phyloP scores from a whole-genome alignment of 1,140 invertebrate species.

The Ceratina calcarata region DNA sequence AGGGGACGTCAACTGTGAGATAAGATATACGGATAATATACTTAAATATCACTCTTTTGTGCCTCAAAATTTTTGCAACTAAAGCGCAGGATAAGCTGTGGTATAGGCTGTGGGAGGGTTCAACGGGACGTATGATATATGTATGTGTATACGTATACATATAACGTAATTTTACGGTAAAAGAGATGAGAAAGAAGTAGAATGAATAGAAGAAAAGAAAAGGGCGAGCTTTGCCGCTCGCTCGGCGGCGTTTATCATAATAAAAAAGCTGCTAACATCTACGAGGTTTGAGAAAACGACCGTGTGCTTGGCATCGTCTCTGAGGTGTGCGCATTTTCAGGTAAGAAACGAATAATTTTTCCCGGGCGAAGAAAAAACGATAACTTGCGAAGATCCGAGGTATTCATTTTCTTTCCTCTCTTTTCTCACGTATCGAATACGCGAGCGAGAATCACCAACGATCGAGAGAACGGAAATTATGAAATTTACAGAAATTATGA shows the following conservation, averaged over 20 bases:
- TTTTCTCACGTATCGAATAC: background rate
- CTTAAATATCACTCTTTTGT: slow-evolving; percentile 57
- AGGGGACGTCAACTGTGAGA: slow-evolving; percentile 11
- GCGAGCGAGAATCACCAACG: background rate
- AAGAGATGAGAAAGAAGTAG: slow-evolving; percentile 32
- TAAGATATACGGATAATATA: slow-evolving; percentile 38
- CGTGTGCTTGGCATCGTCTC: slow-evolving; percentile 69
- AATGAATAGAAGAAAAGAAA: slow-evolving; percentile 2
- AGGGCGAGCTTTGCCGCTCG: slow-evolving; percentile 50
- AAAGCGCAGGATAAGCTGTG: slow-evolving; percentile 76
- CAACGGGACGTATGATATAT: background rate
- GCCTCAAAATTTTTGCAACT: slow-evolving; percentile 72
- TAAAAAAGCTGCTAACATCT: slow-evolving; percentile 76
- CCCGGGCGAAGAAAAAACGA: no score
- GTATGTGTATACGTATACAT: slow-evolving; percentile 13
- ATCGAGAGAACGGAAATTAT: background rate
- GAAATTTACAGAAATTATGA: background rate
- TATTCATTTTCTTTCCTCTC: background rate
- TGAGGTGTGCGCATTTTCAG: slow-evolving; percentile 27
- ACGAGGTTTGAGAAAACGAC: slow-evolving; percentile 67
- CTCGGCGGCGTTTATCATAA: slow-evolving; percentile 66
- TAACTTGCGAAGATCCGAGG: no score
- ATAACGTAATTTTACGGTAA: slow-evolving; percentile 19
- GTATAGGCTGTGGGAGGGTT: slow-evolving; percentile 46
- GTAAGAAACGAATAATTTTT: slow-evolving; percentile 14